These are phyloP conservation scores for Poecilia latipinna DNA, from an alignment of 2,113 vertebrate species.

Conservation along the genomic window DNA sequence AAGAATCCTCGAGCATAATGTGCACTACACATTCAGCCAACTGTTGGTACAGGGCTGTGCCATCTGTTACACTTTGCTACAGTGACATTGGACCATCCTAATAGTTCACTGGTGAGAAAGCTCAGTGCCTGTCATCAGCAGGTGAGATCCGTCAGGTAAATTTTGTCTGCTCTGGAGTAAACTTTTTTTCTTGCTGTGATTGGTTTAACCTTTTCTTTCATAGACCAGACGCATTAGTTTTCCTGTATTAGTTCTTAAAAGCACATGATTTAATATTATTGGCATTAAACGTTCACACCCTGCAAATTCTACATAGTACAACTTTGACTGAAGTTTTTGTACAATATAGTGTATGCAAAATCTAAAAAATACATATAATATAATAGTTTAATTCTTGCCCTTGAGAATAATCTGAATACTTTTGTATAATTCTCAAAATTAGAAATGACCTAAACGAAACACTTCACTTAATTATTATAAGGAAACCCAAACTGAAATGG, in stretches of 20 bases:
- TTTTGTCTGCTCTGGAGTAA: not conserved
- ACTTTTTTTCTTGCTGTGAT: not conserved
- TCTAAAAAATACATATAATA: no score
- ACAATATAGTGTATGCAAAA: no score
- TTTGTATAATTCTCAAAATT: no score
- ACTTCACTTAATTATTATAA: no score
- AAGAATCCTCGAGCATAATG: conserved; percentile 21
- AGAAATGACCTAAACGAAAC: no score
- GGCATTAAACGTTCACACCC: no score
- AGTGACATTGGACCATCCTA: conserved; percentile 16
- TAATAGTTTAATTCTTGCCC: no score
- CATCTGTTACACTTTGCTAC: conserved; percentile 34
- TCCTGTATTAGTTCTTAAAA: not conserved
- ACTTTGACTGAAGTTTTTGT: no score
- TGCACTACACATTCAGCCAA: conserved; percentile 24
- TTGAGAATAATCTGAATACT: no score
- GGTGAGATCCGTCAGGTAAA: conserved; percentile 3
- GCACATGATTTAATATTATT: not conserved
- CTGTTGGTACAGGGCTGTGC: conserved; percentile 17
- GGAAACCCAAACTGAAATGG: no score
- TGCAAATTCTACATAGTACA: no score
- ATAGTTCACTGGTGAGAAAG: conserved; percentile 18
- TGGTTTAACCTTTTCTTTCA: not conserved
- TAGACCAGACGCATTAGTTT: not conserved
- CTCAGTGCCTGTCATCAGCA: not conserved